Evolutionary conservation across 2,888 invertebrate species (phyloP), one percentile per base, ranked within the genome.

Genomic region (Nezara viridula): DNA sequence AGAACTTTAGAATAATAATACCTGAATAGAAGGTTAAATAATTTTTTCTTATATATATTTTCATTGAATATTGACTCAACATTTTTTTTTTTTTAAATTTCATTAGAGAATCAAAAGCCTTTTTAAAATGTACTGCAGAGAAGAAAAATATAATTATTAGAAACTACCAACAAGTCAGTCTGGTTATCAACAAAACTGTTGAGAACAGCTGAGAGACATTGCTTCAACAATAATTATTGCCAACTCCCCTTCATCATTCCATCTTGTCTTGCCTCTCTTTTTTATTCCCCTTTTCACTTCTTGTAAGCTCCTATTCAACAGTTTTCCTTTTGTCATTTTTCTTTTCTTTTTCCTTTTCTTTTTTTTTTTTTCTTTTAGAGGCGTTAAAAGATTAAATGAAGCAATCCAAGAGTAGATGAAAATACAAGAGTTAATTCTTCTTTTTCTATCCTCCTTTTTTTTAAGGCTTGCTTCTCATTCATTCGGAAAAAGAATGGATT

Each of bases 331-430:
- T 81, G 40, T 40, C 44, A 81, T 81, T 81, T 81, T 81, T 44
- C 81, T 77, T 77, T 77, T 77, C 32, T 77, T 77, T 21, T 73
- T 16, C 5, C 19, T 81, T n/a, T 44, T n/a, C 44, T 44, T 77
- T 40, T 40, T 21, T 40, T 77, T 40, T 60, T 27, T 27, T 60
- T 73, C 37, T 73, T 21, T 73, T 37, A 19, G 19, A 73, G 44
- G 44, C 81, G 81, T 47, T 81, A 81, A 81, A 81, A 81, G 81
- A 81, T 81, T 81, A 81, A 81, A 81, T 81, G 81, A 81, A 81
- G 40, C 81, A 81, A 81, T 81, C 44, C 44, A 81, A 81, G 44
- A 81, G 81, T 81, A 81, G 81, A 81, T 81, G 81, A 81, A 81
- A 81, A 81, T 40, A 81, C 81, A 73, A 37, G 66, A 73, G 66